A percentile compares a stretch with the other conserved stretches of the same genome.
These are phyloP conservation scores for Byasa hedistus DNA, from an alignment of 2,888 invertebrate species.

Conservation along the genomic window DNA sequence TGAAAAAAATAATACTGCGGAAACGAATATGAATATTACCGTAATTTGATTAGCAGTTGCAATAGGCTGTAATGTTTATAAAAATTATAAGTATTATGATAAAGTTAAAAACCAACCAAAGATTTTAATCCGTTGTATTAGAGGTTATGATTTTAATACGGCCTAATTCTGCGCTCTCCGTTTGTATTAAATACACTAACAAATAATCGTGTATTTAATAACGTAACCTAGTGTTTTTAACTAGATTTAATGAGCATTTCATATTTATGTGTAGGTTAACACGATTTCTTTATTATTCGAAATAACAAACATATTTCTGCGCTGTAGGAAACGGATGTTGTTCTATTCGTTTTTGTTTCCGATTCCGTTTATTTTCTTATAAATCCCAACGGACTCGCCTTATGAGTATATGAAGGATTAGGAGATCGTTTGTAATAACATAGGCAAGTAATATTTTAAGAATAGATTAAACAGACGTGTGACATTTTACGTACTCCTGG, in stretches of 20 bases:
- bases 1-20: too few species aligned
- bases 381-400: constrained; percentile 50
- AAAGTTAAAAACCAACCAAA: too few species aligned
- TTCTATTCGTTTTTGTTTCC: constrained; percentile 55
- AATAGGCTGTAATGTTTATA: too few species aligned
- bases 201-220: background rate
- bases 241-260: background rate
- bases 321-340: constrained; percentile 70
- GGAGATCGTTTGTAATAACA: background rate
- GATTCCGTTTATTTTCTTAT: constrained; percentile 40
- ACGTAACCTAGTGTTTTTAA: background rate
- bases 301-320: constrained; percentile 53
- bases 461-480: background rate
- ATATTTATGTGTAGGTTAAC: background rate
- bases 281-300: constrained; percentile 41
- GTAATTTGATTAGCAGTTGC: too few species aligned
- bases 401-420: background rate
- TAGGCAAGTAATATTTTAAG: background rate
- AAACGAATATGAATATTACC: too few species aligned
- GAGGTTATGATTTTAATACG: too few species aligned
- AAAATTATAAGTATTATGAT: too few species aligned
- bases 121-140: too few species aligned
- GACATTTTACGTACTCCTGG: background rate
- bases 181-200: background rate
- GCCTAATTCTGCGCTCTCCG: too few species aligned